phyloP scores from a whole-genome alignment of 2,888 invertebrate genomes.

The Callosobruchus maculatus region DNA sequence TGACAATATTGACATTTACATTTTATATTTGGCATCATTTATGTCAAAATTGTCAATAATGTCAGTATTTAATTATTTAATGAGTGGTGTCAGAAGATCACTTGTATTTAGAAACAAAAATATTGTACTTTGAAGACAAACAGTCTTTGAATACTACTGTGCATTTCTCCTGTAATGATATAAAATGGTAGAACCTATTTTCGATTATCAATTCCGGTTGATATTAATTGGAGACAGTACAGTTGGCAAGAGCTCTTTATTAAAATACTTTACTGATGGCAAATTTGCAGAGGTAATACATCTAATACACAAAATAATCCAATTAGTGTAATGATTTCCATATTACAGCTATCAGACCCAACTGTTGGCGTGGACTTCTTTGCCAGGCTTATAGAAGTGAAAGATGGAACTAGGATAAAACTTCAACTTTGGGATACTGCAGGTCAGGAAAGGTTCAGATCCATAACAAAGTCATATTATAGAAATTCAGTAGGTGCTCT shows the following conservation, averaged over 20 bases:
- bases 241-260: conserved; percentile 92
- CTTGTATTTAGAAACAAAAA: background rate
- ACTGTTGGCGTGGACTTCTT: conserved; percentile 99
- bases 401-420: conserved; percentile 93
- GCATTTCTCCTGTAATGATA: conserved; percentile 8
- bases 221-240: conserved; percentile 98
- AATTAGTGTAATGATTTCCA: background rate
- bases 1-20: no score
- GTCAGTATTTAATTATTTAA: no score
- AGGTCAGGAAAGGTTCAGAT: conserved; percentile 95
- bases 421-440: conserved; percentile 98
- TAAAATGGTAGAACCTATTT: conserved; percentile 91
- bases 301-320: background rate
- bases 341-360: conserved; percentile 85
- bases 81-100: background rate
- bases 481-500: conserved; percentile 97
- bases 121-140: background rate
- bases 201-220: conserved; percentile 95
- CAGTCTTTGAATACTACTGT: background rate
- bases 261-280: conserved; percentile 91
- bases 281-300: conserved; percentile 82
- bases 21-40: no score
- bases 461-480: conserved; percentile 97
- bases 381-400: conserved; percentile 90
- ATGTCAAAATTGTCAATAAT: background rate